Evolutionary conservation across 2,888 invertebrate species (phyloP), one percentile per base, ranked within the genome.

Genomic region (Diaprepes abbreviatus): DNA sequence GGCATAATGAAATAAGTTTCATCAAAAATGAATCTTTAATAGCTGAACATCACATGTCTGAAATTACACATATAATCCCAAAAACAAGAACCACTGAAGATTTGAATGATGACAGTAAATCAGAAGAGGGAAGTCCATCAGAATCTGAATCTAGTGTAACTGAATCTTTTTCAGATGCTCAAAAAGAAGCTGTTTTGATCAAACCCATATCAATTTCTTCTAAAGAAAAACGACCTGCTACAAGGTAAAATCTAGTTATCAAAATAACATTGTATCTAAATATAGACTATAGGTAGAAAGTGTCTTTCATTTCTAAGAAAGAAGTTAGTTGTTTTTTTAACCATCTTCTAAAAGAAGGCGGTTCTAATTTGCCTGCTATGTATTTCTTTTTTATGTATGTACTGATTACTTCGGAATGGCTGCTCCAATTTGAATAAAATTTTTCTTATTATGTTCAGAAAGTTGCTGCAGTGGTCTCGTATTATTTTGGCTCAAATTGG

Each of bases 221-320:
- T 14, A 71, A 76, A 52, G 75, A 74, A 16, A 72, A 73, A 65
- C 72, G 75, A 67, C 76, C 76, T 31, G 48, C 75, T 33, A 72
- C 74, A 24, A 78, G 78, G 78, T 77, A 62, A 52, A 48, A 24
- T 24, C 5, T 24, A 24, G 24, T 24, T n/a, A n/a, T n/a, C n/a
- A n/a, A n/a, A n/a, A n/a, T n/a, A n/a, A n/a, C n/a, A n/a, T n/a
- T n/a, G n/a, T n/a, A n/a, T n/a, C n/a, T n/a, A n/a, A n/a, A n/a
- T n/a, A n/a, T n/a, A n/a, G n/a, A n/a, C n/a, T n/a, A n/a, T n/a
- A n/a, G n/a, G n/a, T n/a, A n/a, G n/a, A n/a, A n/a, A n/a, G n/a
- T n/a, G n/a, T n/a, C n/a, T n/a, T n/a, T n/a, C n/a, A n/a, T n/a
- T n/a, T n/a, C n/a, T n/a, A n/a, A n/a, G n/a, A n/a, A n/a, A n/a